phyloP scores from a whole-genome alignment of 2,797 vertebrate species.

The Kryptolebias ocellatus region DNA sequence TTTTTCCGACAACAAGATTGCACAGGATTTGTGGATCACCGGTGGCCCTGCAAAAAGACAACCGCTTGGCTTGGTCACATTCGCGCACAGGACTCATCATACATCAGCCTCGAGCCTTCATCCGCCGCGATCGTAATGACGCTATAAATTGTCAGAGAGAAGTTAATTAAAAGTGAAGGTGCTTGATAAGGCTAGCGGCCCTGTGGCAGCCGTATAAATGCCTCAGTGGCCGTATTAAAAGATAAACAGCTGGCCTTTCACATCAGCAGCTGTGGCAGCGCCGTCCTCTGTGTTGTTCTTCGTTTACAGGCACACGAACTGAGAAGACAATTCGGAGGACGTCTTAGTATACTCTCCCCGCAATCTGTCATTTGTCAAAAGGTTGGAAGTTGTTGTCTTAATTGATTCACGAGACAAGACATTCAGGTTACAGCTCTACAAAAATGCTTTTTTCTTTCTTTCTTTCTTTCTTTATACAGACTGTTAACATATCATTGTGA shows the following conservation, averaged over 20 bases:
- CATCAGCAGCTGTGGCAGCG: slow-evolving; percentile 29
- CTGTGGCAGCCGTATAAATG: slow-evolving; percentile 32
- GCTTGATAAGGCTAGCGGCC: slow-evolving; percentile 34
- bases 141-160: slow-evolving; percentile 44
- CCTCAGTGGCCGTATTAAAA: slow-evolving; percentile 16
- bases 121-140: slow-evolving; percentile 27
- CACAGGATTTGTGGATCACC: slow-evolving; percentile 59
- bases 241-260: slow-evolving; percentile 37
- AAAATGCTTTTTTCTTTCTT: slow-evolving; percentile 42
- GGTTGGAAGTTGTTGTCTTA: slow-evolving; percentile 24
- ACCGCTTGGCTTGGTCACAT: slow-evolving; percentile 41
- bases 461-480: slow-evolving; percentile 40
- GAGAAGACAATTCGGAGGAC: slow-evolving; percentile 30
- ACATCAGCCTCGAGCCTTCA: slow-evolving; percentile 40
- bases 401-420: slow-evolving; percentile 69
- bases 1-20: slow-evolving; percentile 73
- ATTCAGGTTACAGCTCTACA: slow-evolving; percentile 65
- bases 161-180: slow-evolving; percentile 68
- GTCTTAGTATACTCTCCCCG: slow-evolving; percentile 40
- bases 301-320: slow-evolving; percentile 27
- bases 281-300: slow-evolving; percentile 12
- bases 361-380: slow-evolving; percentile 50
- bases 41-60: slow-evolving; percentile 44
- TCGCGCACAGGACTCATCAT: slow-evolving; percentile 46
- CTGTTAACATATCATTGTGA: slow-evolving; percentile 1